Base-by-base conservation (phyloP, 1,140 invertebrate genomes). In the Epicauta chinensis region DNA sequence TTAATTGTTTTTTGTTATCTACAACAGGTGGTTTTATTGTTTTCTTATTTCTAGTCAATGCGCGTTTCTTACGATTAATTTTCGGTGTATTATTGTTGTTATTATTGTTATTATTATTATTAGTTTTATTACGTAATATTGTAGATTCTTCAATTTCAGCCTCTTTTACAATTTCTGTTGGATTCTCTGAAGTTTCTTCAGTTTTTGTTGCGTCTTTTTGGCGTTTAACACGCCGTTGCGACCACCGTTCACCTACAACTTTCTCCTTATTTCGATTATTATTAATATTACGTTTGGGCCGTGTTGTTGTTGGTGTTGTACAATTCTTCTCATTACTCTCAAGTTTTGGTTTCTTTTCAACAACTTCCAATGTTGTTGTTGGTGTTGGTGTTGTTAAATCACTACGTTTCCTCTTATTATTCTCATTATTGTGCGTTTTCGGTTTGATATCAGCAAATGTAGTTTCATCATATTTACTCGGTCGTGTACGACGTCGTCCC, bases 391-490 rank as follows among this genome's bases (percentile, higher is more conserved):
- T 49, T 16, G 15, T 23, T 4, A 53, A 51, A 37, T 67, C 60
- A 31, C 44, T 59, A 12, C 62, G 53, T 52, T 64, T 70, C 4
- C 69, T 53, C 44, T 71, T 71, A 39, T 40, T 51, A n/a, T 53
- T 59, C 12, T 56, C 53, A 23, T 23, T 23, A 0, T 3, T 5
- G 13, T 44, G 38, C 36, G 2, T 46, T 39, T 59, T 61, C 13
- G 48, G 46, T 48, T 70, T 68, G n/a, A 62, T 45, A 53, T 70
- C 67, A 1, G 57, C 58, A 50, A 61, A 80, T 11, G 77, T 78
- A 14, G 75, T 75, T 62, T 81, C 78, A 45, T 78, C 78, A 57
- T 75, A 81, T 63, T 81, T 80, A 12, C 73, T 72, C 10, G 79
- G 79, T 34, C 79, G 67, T 16, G 77, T 79, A 29, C 79, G 64